These are phyloP conservation scores for Gymnogyps californianus DNA, from an alignment of 2,113 vertebrate genomes.

Conservation along the genomic window DNA sequence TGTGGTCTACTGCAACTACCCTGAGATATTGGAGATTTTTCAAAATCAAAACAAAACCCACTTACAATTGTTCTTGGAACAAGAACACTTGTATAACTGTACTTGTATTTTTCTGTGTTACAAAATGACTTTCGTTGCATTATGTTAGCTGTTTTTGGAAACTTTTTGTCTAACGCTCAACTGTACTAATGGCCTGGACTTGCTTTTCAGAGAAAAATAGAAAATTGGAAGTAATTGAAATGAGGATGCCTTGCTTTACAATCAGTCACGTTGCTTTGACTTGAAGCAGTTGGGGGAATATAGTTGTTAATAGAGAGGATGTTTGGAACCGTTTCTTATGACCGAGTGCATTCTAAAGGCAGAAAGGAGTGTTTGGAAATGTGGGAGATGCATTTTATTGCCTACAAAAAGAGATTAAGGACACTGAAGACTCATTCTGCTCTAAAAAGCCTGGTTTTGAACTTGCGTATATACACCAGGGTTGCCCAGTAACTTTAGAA, in stretches of 20 bases:
- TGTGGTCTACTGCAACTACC: conserved; percentile 57
- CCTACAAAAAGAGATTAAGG: background rate
- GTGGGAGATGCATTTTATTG: background rate
- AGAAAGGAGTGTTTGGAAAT: background rate
- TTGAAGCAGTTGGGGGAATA: conserved; percentile 71
- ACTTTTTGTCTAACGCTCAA: conserved; percentile 21
- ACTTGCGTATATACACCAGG: background rate
- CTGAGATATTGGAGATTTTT: conserved; percentile 56
- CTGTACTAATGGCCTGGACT: conserved; percentile 67
- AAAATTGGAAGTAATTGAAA: conserved; percentile 75
- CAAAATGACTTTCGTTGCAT: conserved; percentile 39
- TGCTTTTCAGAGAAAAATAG: conserved; percentile 75
- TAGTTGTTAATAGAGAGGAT: background rate
- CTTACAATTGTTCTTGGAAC: conserved; percentile 66
- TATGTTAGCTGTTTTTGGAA: conserved; percentile 53
- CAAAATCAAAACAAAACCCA: conserved; percentile 64
- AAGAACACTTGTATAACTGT: conserved; percentile 53
- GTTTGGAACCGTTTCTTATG: background rate
- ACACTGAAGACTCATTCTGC: background rate
- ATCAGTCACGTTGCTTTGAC: conserved; percentile 69
- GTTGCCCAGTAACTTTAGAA: background rate
- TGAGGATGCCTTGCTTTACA: conserved; percentile 73
- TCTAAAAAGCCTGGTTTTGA: background rate
- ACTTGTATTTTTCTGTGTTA: conserved; percentile 46
- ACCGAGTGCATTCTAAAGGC: background rate